phyloP scores from a whole-genome alignment of 1,140 invertebrate species.

The Agraylea sexmaculata region DNA sequence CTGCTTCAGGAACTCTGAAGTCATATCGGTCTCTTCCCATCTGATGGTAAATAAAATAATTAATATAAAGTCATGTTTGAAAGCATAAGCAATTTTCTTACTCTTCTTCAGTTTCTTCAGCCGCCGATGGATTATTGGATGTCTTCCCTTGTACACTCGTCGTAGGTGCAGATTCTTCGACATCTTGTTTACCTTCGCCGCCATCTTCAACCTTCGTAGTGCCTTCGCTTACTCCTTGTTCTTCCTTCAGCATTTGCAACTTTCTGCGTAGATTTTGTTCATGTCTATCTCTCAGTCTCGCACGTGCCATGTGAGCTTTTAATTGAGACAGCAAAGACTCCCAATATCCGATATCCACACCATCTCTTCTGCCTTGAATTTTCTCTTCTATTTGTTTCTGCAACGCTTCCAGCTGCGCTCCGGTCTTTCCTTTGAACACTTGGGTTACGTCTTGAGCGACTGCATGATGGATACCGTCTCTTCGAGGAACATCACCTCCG shows the following conservation, averaged over 20 bases:
- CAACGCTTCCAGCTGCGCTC: conserved; percentile 70
- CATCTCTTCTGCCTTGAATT: conserved; percentile 70
- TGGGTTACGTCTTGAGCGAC: conserved; percentile 81
- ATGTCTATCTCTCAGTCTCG: conserved; percentile 82
- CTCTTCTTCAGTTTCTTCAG: conserved; percentile 1
- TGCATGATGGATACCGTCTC: conserved; percentile 89
- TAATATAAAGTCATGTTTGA: background rate
- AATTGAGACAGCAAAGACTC: conserved; percentile 86
- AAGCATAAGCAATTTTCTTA: conserved; percentile 5
- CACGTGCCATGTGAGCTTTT: conserved; percentile 91
- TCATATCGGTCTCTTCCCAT: conserved; percentile 37
- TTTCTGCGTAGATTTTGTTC: conserved; percentile 85
- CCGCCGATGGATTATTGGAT: conserved; percentile 4
- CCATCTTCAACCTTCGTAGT: conserved; percentile 27
- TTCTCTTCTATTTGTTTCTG: conserved; percentile 83
- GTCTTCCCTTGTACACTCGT: conserved; percentile 2
- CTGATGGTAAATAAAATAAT: conserved; percentile 4
- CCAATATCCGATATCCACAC: conserved; percentile 96
- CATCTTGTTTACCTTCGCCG: conserved; percentile 26
- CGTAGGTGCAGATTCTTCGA: background rate
- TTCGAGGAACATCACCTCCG: conserved; percentile 31
- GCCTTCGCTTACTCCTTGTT: conserved; percentile 61
- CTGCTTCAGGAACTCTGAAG: conserved; percentile 52
- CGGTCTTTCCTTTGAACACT: conserved; percentile 90
- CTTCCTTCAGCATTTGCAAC: conserved; percentile 78